Evolutionary conservation across 2,888 invertebrate species (phyloP), one percentile per base, ranked within the genome.

Genomic region (Cephalotes varians): DNA sequence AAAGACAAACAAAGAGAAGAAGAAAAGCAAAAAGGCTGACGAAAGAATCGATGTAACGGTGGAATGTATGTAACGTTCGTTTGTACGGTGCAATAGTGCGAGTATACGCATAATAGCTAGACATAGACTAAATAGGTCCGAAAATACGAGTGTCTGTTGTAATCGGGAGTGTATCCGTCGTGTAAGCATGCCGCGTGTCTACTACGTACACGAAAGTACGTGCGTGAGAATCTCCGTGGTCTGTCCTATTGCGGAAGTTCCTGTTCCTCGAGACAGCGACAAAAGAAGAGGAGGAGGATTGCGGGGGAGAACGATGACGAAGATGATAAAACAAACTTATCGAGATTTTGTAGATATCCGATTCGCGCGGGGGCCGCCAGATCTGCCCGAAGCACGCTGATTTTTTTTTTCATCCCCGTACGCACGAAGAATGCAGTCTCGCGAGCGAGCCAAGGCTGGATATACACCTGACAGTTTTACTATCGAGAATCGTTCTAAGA

Each of bases 201-300:
- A 90, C 83, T 88, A 86, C 74, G 58, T 60, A 79, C 71, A 67
- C 81, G 64, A 58, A 71, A 37, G 74, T 83, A 76, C 84, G 84
- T 89, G 89, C 86, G 90, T 90, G 91, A 89, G 90, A 89, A 90
- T 91, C 89, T 91, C 84, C 85, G 91, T 91, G 91, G 90, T 93
- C 90, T 92, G 92, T 92, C 92, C 93, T 92, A 92, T 92, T 83
- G 84, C 74, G 94, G 92, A 94, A 93, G 93, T 94, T 94, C 93
- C 93, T 93, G 91, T 93, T 93, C 93, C 92, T 93, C 91, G 91
- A 92, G 89, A 83, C 79, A 82, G 72, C 73, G 77, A 72, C 76
- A 87, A 85, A 84, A 86, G 60, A 40, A 85, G 82, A 65, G 56
- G 69, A 83, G 40, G 44, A 31, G 56, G 72, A 83, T 77, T 65